These are phyloP conservation scores for Sterna hirundo DNA, from an alignment of 2,113 vertebrate genomes.

Conservation along the genomic window DNA sequence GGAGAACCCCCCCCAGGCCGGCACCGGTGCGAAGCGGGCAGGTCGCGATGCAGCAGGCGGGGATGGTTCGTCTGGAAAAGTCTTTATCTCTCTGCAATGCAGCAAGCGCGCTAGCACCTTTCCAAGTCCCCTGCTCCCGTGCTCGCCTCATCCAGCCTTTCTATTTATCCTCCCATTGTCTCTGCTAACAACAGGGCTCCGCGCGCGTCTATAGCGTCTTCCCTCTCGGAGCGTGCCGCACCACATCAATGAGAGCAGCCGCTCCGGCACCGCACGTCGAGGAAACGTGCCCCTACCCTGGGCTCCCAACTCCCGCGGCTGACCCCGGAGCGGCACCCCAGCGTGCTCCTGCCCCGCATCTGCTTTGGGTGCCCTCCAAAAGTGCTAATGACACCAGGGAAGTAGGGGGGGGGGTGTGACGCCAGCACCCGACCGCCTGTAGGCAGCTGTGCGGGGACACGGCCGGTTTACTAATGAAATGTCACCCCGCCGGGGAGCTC, in stretches of 20 bases:
- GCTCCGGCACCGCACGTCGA: accelerated
- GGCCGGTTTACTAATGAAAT: neutral
- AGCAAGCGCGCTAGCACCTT: constrained; percentile 12
- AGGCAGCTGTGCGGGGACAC: neutral
- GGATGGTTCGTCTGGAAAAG: neutral
- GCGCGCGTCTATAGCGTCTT: neutral
- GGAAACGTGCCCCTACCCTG: neutral
- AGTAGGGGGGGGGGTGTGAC: neutral
- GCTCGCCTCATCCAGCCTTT: constrained; percentile 36
- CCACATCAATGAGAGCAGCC: neutral
- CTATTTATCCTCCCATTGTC: constrained; percentile 58
- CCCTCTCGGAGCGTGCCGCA: neutral
- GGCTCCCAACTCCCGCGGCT: neutral
- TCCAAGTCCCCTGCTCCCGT: constrained; percentile 31
- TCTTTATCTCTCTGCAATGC: neutral
- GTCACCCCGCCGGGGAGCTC: neutral
- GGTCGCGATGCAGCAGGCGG: neutral
- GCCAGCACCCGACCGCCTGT: neutral
- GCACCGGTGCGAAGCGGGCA: neutral
- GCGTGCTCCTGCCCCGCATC: neutral
- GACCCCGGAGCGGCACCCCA: neutral
- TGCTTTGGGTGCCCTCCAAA: constrained; percentile 3
- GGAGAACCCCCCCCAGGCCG: neutral
- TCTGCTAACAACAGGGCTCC: constrained; percentile 35
- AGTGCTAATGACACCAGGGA: neutral